Base-by-base conservation (phyloP, 2,888 invertebrate genomes). In the Conchocele bisecta region DNA sequence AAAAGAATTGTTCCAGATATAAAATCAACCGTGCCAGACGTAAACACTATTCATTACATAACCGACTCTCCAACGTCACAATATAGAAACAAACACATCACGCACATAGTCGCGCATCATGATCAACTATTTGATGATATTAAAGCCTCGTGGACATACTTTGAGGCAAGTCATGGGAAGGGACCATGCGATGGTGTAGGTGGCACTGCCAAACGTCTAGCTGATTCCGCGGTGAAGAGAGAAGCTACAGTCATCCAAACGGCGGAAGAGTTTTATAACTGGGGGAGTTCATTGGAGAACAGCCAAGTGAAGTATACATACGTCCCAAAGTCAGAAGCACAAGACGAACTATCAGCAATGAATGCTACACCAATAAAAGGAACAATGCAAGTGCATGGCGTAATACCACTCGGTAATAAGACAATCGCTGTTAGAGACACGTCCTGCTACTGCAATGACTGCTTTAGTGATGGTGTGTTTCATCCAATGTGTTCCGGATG, bases 151-250 rank as follows among this genome's bases (percentile, higher is more conserved):
- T 72, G 72, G 66, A 56, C 48, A 13, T 71, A 50, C 26, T 71
- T 53, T 33, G 71, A 61, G 24, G 60, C 60, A 0, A 66, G 71
- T 0, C 71, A 71, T 28, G 71, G 71, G 0, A 71, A 71, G 17
- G 57, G 71, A 1, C 56, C 66, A 0, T 71, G 71, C 24, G 71
- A 71, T 33, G 60, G 65, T 15, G 71, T 71, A n/a, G 65, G 71
- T 2, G 71, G 71, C 22, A 60, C 71, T 17, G 31, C 71, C 1
- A 57, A 65, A 48, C 20, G 71, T 0, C 65, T 26, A 3, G 71
- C 71, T 0, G 71, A 71, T 15, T 42, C 13, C 1, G 54, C 71
- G 22, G 65, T 71, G 1, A 59, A 60, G 31, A 29, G 60, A 1
- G 54, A 71, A 9, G 57, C 17, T 1, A 24, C 13, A 20, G 33